Conservation (phyloP, 2,797 vertebrate genomes). For the Crax fasciolata region DNA sequence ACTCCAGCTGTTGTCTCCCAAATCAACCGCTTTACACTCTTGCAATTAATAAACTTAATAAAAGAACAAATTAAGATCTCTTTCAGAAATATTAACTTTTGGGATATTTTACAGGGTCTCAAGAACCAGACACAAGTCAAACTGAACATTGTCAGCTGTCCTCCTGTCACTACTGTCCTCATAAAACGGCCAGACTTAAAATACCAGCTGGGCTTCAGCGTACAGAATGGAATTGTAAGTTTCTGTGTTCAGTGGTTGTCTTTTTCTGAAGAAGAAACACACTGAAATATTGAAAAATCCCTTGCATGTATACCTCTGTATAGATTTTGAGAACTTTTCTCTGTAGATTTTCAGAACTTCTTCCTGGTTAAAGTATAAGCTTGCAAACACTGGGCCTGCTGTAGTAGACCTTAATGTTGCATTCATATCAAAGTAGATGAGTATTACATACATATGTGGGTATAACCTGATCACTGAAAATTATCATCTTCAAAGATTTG, state of each 20-base stretch:
- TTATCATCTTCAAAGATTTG: not conserved
- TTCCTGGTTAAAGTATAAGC: not conserved
- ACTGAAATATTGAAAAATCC: not conserved
- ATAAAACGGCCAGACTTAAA: conserved; percentile 99
- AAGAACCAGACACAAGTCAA: conserved; percentile 98
- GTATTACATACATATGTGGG: too few species aligned
- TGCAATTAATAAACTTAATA: not conserved
- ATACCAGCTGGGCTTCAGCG: conserved; percentile 99
- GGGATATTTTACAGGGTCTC: conserved; percentile 88
- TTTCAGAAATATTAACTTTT: conserved; percentile 6
- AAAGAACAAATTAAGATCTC: not conserved
- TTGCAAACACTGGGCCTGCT: not conserved
- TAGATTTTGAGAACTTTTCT: not conserved
- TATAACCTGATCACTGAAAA: not conserved
- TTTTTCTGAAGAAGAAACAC: not conserved
- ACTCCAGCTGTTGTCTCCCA: not conserved
- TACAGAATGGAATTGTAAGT: conserved; percentile 99
- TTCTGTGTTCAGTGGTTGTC: not conserved
- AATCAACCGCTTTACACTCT: not conserved
- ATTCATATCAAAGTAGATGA: not conserved
- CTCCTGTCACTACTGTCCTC: conserved; percentile 97
- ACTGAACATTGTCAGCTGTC: conserved; percentile 98
- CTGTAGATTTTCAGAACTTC: not conserved
- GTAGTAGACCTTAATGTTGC: not conserved
- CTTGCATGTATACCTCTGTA: not conserved